Conservation (phyloP, 2,113 vertebrate species). For the western clawed frog (Xenopus tropicalis) region DNA sequence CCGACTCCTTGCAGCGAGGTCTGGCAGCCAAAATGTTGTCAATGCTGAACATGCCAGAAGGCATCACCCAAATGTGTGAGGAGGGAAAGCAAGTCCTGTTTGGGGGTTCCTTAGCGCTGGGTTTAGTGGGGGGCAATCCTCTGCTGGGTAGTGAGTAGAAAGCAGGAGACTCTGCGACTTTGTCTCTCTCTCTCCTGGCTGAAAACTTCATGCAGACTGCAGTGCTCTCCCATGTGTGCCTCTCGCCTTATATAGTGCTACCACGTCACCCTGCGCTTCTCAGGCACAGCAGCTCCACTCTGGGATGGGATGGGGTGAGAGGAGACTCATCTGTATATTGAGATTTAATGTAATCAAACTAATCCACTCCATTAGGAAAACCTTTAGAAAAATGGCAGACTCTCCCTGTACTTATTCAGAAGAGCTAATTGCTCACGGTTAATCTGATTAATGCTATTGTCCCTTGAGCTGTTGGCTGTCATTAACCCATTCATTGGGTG, state of each 20-base stretch:
- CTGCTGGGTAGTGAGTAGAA: not conserved
- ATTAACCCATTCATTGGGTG: constrained; percentile 53
- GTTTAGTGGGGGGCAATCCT: constrained; percentile 15
- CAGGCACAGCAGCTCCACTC: constrained; percentile 67
- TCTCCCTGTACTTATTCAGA: constrained; percentile 53
- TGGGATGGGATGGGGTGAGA: constrained; percentile 13
- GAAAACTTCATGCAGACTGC: constrained; percentile 53
- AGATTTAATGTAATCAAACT: constrained; percentile 92
- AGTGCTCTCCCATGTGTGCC: constrained; percentile 65
- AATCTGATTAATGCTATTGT: constrained; percentile 84
- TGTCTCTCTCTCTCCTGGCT: constrained; percentile 18
- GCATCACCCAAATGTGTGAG: constrained; percentile 72
- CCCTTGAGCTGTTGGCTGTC: constrained; percentile 30
- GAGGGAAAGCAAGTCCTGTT: constrained; percentile 37
- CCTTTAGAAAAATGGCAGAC: constrained; percentile 55
- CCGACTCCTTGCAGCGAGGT: constrained; percentile 90
- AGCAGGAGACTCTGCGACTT: constrained; percentile 46
- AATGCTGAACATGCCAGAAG: constrained; percentile 97
- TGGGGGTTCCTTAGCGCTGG: not conserved
- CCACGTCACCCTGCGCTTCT: constrained; percentile 87
- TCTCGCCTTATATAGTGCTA: constrained; percentile 80
- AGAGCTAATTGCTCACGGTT: constrained; percentile 69
- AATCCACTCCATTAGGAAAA: constrained; percentile 75
- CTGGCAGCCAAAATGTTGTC: constrained; percentile 94
- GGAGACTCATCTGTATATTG: constrained; percentile 77